Base-by-base conservation (phyloP, 2,113 vertebrate species). In the Ochotona princeps region DNA sequence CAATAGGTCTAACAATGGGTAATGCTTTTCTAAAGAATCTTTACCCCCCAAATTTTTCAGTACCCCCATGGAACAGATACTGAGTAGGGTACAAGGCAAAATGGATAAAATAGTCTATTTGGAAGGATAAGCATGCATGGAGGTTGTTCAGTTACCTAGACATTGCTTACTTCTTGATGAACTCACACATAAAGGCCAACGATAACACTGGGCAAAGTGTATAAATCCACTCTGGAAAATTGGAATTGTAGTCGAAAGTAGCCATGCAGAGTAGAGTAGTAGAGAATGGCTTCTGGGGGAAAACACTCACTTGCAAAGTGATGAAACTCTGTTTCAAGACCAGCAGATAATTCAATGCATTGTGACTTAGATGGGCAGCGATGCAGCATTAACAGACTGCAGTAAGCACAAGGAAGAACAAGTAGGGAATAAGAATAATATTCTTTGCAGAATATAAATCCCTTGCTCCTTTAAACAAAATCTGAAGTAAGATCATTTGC, bases 381-480 rank as follows among this genome's bases (percentile, higher is more conserved):
- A 73, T 28, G 21, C 1, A 8, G 4, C 11, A 26, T 3, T 25
- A 4, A 1, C n/a, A 17, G 2, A 1, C 7, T 17, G 6, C 25
- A 26, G 4, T 32, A 61, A 5, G 38, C 0, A 7, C 0, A 2
- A 76, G 20, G 13, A 67, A 81, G n/a, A 76, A 30, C 18, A 23
- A 18, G 25, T 49, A 35, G 8, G 0, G 21, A 4, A 21, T 26
- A 38, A 88, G 20, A 26, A 47, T 2, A 78, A 14, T 23, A 35
- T n/a, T 26, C 90, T 32, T 35, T 57, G 54, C 63, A 30, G 25
- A 82, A 85, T 63, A 25, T 13, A 91, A 91, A 38, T 3, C 0
- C 54, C 5, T 69, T 65, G 23, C 15, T 80, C 25, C 63, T 85
- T 87, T 67, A 81, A 88, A 38, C 7, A 78, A 92, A 85, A 90